Conservation (phyloP, 30 jellyfish, hydroid and myxozoan genomes). For the Aurelia sp. region DNA sequence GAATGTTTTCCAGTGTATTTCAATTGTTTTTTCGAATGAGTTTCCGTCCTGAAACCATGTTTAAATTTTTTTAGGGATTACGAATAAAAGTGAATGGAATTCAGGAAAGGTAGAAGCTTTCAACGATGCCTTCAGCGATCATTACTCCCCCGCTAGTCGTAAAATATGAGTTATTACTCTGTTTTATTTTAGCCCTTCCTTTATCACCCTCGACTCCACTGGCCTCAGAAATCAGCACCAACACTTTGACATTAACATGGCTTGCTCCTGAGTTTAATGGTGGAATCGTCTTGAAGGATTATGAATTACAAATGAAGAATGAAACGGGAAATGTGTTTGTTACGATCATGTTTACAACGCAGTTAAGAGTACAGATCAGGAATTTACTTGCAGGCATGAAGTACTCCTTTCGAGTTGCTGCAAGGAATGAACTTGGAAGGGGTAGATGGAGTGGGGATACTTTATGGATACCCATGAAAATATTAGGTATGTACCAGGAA, state of each 20-base stretch:
- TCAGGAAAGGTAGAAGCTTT: too few species aligned
- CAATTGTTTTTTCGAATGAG: too few species aligned
- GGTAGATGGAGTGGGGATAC: conserved; percentile 82
- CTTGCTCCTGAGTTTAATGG: conserved; percentile 89
- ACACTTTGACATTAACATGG: conserved; percentile 77
- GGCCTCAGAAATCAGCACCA: conserved; percentile 63
- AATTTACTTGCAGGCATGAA: conserved; percentile 74
- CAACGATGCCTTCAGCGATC: too few species aligned
- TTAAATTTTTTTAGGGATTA: too few species aligned
- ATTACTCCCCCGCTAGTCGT: too few species aligned
- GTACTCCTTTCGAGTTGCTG: conserved; percentile 84
- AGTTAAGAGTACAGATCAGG: conserved; percentile 41
- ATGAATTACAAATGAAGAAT: conserved; percentile 73
- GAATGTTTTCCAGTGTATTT: too few species aligned
- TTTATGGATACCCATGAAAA: conserved; percentile 49
- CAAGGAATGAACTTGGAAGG: conserved; percentile 77
- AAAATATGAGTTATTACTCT: too few species aligned
- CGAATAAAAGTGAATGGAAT: too few species aligned
- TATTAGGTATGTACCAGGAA: neutral
- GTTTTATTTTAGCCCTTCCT: conserved; percentile 72
- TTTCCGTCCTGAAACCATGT: too few species aligned
- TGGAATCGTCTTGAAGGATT: conserved; percentile 76
- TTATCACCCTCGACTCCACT: conserved; percentile 86
- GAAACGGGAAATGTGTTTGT: conserved; percentile 37
- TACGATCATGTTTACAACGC: conserved; percentile 32